Conservation (phyloP, 1,140 invertebrate genomes). For the Hesperophylax magnus region DNA sequence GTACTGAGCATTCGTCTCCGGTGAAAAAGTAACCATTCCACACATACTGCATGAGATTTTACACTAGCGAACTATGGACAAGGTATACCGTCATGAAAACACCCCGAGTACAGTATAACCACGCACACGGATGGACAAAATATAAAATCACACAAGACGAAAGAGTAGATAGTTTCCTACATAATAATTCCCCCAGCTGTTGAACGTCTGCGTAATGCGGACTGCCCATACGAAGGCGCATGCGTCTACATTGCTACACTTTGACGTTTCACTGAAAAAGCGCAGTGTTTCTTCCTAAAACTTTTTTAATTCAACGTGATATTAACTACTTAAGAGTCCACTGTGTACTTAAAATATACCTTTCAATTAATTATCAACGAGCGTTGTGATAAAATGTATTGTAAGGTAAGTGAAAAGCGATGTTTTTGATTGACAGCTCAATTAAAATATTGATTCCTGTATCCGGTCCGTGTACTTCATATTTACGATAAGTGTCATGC, state of each 20-base stretch:
- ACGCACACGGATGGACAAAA: not conserved
- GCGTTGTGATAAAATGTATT: slow-evolving; percentile 2
- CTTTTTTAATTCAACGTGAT: slow-evolving; percentile 22
- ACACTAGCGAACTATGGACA: no score
- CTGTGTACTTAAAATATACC: not conserved
- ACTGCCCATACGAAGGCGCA: slow-evolving; percentile 13
- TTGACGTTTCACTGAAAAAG: slow-evolving; percentile 22
- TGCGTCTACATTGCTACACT: slow-evolving; percentile 11
- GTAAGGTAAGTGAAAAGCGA: not conserved
- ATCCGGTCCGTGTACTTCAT: not conserved
- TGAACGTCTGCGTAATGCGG: slow-evolving; percentile 28
- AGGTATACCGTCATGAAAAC: no score
- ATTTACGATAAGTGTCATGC: not conserved
- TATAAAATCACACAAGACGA: not conserved
- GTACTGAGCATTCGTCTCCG: no score
- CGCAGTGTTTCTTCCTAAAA: not conserved
- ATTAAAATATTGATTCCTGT: slow-evolving; percentile 29
- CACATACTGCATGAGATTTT: no score
- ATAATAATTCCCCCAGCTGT: not conserved
- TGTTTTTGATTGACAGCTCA: slow-evolving; percentile 20
- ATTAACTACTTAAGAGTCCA: not conserved
- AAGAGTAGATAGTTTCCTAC: not conserved
- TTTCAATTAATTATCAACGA: not conserved
- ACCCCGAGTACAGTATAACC: no score
- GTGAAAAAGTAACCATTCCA: no score